Base-by-base conservation (phyloP, 2,888 invertebrate genomes). In the Nomada hirtipes region DNA sequence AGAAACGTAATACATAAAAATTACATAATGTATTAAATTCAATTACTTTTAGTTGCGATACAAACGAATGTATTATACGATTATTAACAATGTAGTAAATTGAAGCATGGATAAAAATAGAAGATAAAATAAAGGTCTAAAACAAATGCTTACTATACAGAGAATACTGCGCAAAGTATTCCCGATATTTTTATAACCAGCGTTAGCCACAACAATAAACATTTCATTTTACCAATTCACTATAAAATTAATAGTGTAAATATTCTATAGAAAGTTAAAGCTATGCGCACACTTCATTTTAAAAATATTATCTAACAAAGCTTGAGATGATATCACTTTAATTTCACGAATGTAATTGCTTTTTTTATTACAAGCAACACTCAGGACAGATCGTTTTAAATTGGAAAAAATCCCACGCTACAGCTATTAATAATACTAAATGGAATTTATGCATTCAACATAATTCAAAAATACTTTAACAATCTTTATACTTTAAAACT, bases 241-340 rank as follows among this genome's bases (percentile, higher is more conserved):
- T 52, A 88, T 86, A 84, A 87, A 86, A 84, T 82, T 76, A 86
- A 87, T 84, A 80, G 63, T 59, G 79, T 82, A 88, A 76, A 86
- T 73, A 80, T 82, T 79, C 80, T 86, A 84, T 79, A 78, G 68
- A 64, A 86, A 86, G 80, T 86, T 74, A 80, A 82, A 87, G 75
- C 82, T 75, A 83, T 65, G 69, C 53, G 52, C 71, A 76, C 65
- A 73, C 64, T 44, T 79, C 65, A 67, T 73, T 64, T 63, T 61
- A 65, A 65, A 79, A 83, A 73, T 64, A 79, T 86, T 82, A 71
- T 76, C 65, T 44, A 63, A 60, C 76, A 78, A 79, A 86, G 74
- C 47, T 73, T 60, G 55, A 44, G 18, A 65, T 63, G 57, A 65
- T 29, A 63, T 74, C 71, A 71, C 72, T 63, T 75, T 84, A 72